Percentiles rank a stretch among this genome's conserved stretches.
These are phyloP conservation scores for Bufo bufo DNA, from an alignment of 2,113 vertebrate species.

Conservation along the genomic window DNA sequence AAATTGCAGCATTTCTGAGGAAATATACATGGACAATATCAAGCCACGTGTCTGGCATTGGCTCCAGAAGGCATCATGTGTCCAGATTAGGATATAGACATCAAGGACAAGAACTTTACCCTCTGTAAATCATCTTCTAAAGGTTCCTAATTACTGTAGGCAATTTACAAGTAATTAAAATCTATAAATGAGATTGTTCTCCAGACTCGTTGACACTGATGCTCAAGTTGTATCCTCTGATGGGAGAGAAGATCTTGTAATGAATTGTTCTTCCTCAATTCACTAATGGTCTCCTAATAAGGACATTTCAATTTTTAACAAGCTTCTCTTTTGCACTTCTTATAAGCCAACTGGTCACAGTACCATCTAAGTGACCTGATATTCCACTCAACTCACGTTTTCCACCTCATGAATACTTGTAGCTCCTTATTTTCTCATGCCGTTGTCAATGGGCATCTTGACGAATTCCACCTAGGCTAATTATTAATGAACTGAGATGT, in stretches of 20 bases:
- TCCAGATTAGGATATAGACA: background rate
- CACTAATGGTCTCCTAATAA: background rate
- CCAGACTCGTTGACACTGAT: background rate
- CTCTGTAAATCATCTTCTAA: background rate
- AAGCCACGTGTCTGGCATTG: background rate
- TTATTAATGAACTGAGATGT: no score
- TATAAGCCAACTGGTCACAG: background rate
- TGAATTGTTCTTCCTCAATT: background rate
- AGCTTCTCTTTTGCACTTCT: background rate
- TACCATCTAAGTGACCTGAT: background rate
- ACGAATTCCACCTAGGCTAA: background rate
- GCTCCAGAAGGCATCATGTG: background rate
- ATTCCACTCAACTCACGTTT: background rate
- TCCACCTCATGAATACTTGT: background rate
- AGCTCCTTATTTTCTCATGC: background rate
- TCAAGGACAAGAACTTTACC: background rate
- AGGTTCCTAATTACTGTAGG: background rate
- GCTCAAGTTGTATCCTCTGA: background rate
- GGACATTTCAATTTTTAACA: constrained; percentile 15
- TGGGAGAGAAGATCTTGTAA: background rate
- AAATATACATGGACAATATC: background rate
- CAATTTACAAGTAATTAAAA: background rate
- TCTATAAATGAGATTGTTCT: background rate
- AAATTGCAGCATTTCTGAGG: no score
- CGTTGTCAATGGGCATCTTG: background rate